Conservation (phyloP, 2,113 vertebrate genomes). For the Phalacrocorax carbo region DNA sequence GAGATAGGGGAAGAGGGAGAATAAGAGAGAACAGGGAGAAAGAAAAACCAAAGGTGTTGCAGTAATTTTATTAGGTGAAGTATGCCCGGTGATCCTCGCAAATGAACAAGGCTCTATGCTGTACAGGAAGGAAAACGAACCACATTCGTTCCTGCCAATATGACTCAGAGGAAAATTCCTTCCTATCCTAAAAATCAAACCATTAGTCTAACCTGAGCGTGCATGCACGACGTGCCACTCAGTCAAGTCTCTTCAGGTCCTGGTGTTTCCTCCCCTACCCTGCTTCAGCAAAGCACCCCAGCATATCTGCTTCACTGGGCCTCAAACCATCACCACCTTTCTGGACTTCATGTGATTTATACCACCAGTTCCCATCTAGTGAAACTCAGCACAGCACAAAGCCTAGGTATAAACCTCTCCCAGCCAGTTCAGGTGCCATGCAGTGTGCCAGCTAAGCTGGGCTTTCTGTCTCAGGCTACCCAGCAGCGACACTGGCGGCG, state of each 20-base stretch:
- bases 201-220: neutral
- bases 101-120: neutral
- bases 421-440: too few species aligned
- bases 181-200: neutral
- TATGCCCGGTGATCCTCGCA: neutral
- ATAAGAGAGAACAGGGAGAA: neutral
- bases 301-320: neutral
- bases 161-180: slow-evolving; percentile 51
- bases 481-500: too few species aligned
- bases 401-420: neutral
- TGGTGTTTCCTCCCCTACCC: neutral
- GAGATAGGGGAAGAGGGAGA: neutral
- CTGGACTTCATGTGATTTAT: neutral
- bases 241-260: neutral
- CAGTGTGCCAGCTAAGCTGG: neutral
- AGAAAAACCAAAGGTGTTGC: neutral
- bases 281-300: neutral
- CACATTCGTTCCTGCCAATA: neutral
- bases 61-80: neutral
- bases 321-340: fast-evolving
- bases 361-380: neutral
- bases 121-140: neutral
- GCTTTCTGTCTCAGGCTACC: neutral
- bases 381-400: neutral
- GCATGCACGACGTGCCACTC: neutral